phyloP scores from a whole-genome alignment of 2,888 invertebrate species.

The Gortyna flavago region DNA sequence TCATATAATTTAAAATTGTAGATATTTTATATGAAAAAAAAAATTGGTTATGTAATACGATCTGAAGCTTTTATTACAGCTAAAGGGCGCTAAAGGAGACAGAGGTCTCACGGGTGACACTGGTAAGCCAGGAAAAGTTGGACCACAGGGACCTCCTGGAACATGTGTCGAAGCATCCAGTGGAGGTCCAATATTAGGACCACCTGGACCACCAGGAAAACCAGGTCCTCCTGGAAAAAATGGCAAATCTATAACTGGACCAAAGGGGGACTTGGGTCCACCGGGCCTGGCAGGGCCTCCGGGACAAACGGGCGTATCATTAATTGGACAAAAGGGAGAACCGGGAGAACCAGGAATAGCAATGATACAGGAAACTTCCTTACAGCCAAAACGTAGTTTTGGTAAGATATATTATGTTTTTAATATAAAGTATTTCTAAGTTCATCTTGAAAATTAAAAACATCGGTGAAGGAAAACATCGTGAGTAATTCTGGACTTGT shows the following conservation, averaged over 20 bases:
- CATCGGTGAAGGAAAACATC: background rate
- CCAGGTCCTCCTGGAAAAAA: constrained; percentile 71
- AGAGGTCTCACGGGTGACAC: constrained; percentile 71
- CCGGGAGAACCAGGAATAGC: constrained; percentile 77
- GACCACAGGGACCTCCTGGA: constrained; percentile 69
- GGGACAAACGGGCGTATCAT: constrained; percentile 77
- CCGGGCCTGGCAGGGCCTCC: constrained; percentile 43
- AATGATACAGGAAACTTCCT: constrained; percentile 2
- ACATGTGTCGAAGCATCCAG: constrained; percentile 38
- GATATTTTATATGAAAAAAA: too few species aligned
- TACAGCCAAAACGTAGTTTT: background rate
- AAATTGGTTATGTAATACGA: background rate
- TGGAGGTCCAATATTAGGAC: constrained; percentile 55
- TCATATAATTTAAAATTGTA: background rate
- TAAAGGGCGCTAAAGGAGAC: constrained; percentile 81
- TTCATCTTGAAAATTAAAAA: background rate
- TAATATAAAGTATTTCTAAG: background rate
- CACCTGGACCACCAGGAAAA: constrained; percentile 68
- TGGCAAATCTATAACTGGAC: constrained; percentile 77
- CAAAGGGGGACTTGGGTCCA: constrained; percentile 78
- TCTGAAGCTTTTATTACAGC: constrained; percentile 64
- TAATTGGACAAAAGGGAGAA: constrained; percentile 81
- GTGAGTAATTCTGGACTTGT: too few species aligned
- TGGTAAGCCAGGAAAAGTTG: constrained; percentile 73
- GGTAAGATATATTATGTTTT: constrained; percentile 25